Evolutionary conservation across 1,140 invertebrate species (phyloP).

Genomic region (Popillia japonica): DNA sequence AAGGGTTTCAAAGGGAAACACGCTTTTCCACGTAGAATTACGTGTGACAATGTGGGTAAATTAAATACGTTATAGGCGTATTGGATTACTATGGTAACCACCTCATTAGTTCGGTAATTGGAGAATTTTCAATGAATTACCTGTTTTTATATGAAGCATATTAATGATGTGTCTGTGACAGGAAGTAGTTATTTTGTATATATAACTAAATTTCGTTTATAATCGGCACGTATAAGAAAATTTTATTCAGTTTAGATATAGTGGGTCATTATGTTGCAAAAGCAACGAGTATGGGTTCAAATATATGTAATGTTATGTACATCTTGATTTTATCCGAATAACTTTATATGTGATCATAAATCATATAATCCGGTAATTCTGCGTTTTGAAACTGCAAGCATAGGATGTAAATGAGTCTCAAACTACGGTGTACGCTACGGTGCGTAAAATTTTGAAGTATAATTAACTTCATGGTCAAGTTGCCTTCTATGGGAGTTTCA

Average conservation of each 20-base stretch:
- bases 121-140: constrained; percentile 20
- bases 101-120: constrained; percentile 31
- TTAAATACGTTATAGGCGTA: constrained; percentile 13
- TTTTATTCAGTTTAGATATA: neutral
- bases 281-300: too few species aligned
- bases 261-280: too few species aligned
- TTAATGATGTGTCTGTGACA: constrained; percentile 19
- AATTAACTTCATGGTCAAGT: too few species aligned
- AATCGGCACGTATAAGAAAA: neutral
- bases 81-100: neutral
- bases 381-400: too few species aligned
- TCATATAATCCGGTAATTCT: too few species aligned
- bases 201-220: neutral
- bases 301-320: too few species aligned
- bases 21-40: neutral
- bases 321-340: too few species aligned
- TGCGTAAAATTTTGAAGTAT: too few species aligned
- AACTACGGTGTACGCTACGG: too few species aligned
- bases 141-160: neutral
- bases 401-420: too few species aligned
- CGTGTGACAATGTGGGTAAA: neutral
- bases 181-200: neutral
- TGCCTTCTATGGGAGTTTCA: too few species aligned
- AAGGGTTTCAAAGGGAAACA: constrained; percentile 20
- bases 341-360: too few species aligned